Percentiles rank a stretch among this genome's conserved stretches.
phyloP scores from a whole-genome alignment of 2,113 vertebrate species.

The Cettia cetti region DNA sequence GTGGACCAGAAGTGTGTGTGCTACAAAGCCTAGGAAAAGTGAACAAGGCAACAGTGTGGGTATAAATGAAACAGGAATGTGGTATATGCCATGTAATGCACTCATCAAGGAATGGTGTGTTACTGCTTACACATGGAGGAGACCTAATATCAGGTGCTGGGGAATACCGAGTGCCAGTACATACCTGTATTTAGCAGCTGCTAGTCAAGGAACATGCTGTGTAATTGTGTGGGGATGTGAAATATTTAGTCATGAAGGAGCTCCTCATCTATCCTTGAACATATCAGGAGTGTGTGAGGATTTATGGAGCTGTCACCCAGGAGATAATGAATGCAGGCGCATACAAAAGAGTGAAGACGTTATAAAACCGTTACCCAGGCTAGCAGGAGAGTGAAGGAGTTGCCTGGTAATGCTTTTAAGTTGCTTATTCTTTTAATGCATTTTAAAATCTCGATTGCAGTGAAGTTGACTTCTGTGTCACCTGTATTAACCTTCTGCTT shows the following conservation, averaged over 20 bases:
- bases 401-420: not conserved
- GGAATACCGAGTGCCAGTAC: not conserved
- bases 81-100: not conserved
- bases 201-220: not conserved
- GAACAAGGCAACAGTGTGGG: not conserved
- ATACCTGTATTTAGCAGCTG: not conserved
- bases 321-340: not conserved
- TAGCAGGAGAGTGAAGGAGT: not conserved
- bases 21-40: not conserved
- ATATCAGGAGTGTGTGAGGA: not conserved
- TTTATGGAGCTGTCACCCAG: slow-evolving; percentile 27
- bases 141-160: not conserved
- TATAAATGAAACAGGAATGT: not conserved
- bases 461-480: not conserved
- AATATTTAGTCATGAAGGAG: not conserved
- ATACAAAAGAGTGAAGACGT: not conserved
- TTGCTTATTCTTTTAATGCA: not conserved
- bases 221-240: not conserved
- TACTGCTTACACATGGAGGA: not conserved
- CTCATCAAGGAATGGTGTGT: not conserved
- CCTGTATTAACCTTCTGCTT: not conserved
- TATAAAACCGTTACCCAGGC: not conserved
- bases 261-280: slow-evolving; percentile 8
- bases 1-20: not conserved
- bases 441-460: not conserved